A percentile compares a stretch with the other conserved stretches of the same genome.
These are phyloP conservation scores for Augiades crinisus DNA, from an alignment of 2,888 invertebrate genomes.

Conservation along the genomic window DNA sequence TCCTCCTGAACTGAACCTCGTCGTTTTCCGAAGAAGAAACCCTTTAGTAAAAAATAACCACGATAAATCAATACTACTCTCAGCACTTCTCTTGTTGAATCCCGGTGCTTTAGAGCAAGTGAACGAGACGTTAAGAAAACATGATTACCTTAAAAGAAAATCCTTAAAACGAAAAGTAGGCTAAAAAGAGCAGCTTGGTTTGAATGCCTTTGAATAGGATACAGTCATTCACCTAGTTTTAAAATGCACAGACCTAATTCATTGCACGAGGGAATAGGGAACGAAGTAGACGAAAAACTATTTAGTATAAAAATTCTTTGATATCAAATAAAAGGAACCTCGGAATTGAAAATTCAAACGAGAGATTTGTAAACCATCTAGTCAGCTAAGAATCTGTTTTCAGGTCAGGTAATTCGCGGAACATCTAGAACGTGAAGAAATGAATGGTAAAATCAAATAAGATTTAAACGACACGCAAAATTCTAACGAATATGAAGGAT, in stretches of 20 bases:
- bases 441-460: background rate
- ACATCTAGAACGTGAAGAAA: background rate
- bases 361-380: slow-evolving; percentile 3
- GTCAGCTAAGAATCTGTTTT: slow-evolving; percentile 2
- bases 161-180: slow-evolving; percentile 5
- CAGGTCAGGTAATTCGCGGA: slow-evolving; percentile 1
- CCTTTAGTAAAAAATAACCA: too few species aligned
- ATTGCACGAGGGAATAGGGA: slow-evolving; percentile 8
- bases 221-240: slow-evolving; percentile 16
- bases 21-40: too few species aligned
- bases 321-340: background rate
- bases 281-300: slow-evolving; percentile 13
- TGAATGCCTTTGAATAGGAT: slow-evolving; percentile 7
- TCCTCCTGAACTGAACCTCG: too few species aligned
- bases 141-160: background rate
- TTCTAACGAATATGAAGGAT: too few species aligned
- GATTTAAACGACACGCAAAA: background rate
- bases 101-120: too few species aligned
- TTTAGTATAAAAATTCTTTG: slow-evolving; percentile 12
- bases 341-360: background rate
- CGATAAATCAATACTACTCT: too few species aligned
- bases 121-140: background rate
- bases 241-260: slow-evolving; percentile 16
- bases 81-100: background rate
- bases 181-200: slow-evolving; percentile 4